phyloP scores from a whole-genome alignment of 2,888 invertebrate genomes.

The Lypha dubia region DNA sequence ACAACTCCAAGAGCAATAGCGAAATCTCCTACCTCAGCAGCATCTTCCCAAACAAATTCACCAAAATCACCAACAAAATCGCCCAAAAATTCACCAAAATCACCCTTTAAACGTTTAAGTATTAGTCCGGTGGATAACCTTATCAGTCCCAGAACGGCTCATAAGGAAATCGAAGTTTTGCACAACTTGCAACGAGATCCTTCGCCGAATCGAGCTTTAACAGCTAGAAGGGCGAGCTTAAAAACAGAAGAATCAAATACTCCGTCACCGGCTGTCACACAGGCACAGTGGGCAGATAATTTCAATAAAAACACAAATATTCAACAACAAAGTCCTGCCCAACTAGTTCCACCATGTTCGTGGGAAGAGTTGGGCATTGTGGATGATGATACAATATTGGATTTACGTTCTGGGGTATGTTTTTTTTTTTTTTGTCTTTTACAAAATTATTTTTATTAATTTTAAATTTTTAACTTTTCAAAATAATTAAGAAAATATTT shows the following conservation, averaged over 20 bases:
- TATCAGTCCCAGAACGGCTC: constrained; percentile 83
- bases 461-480: too few relatives aligned
- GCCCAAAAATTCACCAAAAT: constrained; percentile 76
- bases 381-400: constrained; percentile 86
- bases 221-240: constrained; percentile 72
- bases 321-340: constrained; percentile 78
- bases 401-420: constrained; percentile 89
- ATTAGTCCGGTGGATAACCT: constrained; percentile 84
- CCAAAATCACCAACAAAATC: constrained; percentile 65
- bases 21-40: constrained; percentile 6
- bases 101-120: constrained; percentile 79
- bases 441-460: too few relatives aligned
- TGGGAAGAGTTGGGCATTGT: constrained; percentile 88
- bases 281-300: background rate
- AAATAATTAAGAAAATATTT: too few relatives aligned
- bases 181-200: constrained; percentile 89
- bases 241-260: constrained; percentile 50
- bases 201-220: constrained; percentile 84
- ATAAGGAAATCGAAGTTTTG: constrained; percentile 87
- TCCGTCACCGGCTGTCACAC: constrained; percentile 4
- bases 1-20: background rate
- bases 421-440: background rate
- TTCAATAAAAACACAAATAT: constrained; percentile 26
- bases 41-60: constrained; percentile 61
- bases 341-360: constrained; percentile 76